Evolutionary conservation across 92 coral and sea anemone species (phyloP), one percentile per base, ranked within the genome.

Genomic region (Epizoanthus rinbou): DNA sequence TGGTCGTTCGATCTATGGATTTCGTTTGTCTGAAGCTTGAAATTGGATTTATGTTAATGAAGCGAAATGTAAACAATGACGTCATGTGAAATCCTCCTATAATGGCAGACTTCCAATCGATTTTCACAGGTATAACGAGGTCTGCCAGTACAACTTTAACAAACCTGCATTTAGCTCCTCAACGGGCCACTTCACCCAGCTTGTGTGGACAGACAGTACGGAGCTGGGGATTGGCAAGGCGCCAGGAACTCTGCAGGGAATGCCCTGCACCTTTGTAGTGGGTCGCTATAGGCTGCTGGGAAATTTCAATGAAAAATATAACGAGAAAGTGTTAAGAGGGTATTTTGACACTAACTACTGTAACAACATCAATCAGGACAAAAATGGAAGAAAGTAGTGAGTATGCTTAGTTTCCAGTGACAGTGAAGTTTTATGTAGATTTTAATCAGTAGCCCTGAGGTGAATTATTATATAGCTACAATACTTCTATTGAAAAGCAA

Each of bases 221-320:
- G 91, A 93, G 78, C 85, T 93, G 24, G 97, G 97, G 5, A 88
- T 91, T 22, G 97, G 97, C 16, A 93, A 88, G 82, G 97, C 97
- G 2, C 69, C 60, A 10, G 91, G 92, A 1, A 39, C 81, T 57
- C 80, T 67, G 79, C 81, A 84, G 35, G 91, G 88, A 3, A 91
- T 88, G 94, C 90, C 92, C 13, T 93, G 97, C 63, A 80, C 76
- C 3, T 93, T 82, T 52, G 92, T 88, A 35, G 97, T 93, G 35
- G 97, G 94, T 31, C 90, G 97, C 31, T 93, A 91, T 53, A 82
- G 83, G 74, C 81, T 81, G 17, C 76, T 90, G 62, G 97, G 97
- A 33, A 93, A 93, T 43, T 91, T 88, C 64, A 80, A 87, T 11
- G 86, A 91, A 22, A 75, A 86, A 72, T 91, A 89, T 80, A 85